These are phyloP conservation scores for Pao palembangensis DNA, from an alignment of 2,113 vertebrate genomes.

Conservation along the genomic window DNA sequence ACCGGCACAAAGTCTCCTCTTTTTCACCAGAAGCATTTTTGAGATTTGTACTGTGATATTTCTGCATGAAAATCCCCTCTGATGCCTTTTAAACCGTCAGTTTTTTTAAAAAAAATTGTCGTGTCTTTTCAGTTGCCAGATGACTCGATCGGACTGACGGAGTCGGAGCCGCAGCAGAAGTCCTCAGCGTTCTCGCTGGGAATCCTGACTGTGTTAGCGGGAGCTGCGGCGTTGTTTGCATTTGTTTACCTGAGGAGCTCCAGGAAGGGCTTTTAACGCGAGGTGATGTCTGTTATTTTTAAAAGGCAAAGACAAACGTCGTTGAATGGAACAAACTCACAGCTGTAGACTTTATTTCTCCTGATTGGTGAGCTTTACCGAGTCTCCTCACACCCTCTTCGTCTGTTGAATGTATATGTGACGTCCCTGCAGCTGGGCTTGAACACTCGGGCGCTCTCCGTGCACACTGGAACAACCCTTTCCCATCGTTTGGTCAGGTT, in stretches of 20 bases:
- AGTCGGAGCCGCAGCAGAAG: conserved; percentile 32
- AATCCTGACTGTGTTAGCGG: conserved; percentile 30
- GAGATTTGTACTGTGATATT: too few species aligned
- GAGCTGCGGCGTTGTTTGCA: conserved; percentile 8
- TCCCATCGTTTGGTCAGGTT: too few species aligned
- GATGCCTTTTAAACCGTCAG: not conserved
- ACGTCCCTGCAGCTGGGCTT: conserved; percentile 40
- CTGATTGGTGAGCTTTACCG: conserved; percentile 27
- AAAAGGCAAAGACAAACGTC: conserved; percentile 53
- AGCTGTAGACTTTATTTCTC: conserved; percentile 30
- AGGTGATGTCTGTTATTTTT: conserved; percentile 25
- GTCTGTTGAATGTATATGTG: conserved; percentile 7
- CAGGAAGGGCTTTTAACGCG: conserved; percentile 48
- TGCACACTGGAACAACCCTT: not conserved
- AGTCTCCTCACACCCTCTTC: conserved; percentile 19
- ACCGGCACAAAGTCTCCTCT: too few species aligned
- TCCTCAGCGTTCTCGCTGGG: conserved; percentile 21
- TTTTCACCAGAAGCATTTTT: too few species aligned
- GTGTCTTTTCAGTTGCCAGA: conserved; percentile 37
- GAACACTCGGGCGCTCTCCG: not conserved
- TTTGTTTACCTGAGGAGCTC: conserved; percentile 47
- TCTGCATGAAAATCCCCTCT: not conserved
- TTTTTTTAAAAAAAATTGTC: not conserved
- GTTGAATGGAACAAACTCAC: conserved; percentile 26
- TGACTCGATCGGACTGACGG: conserved; percentile 53